Evolutionary conservation across 2,797 vertebrate species (phyloP), one percentile per base, ranked within the genome.

Genomic region (Emydoidea blandingii): DNA sequence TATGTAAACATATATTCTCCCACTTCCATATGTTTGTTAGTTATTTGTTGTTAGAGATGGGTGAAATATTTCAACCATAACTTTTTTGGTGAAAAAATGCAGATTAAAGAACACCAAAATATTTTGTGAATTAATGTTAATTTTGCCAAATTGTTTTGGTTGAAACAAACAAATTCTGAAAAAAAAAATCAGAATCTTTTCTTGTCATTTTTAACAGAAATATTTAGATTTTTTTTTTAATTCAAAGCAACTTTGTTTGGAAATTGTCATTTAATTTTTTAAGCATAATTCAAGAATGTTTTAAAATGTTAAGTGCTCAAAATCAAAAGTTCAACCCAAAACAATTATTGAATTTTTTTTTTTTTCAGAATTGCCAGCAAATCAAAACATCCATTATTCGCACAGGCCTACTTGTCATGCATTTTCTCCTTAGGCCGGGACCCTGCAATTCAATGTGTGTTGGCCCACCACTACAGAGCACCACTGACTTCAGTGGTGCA

Each of bases 391-490:
- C 62, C 34, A 19, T 65, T 34, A 18, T 65, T 19, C 8, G 4
- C 18, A 19, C 12, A 21, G 50, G 29, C 47, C 50, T 86, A 34
- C 2, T 4, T 85, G 21, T 3, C 2, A 3, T 2, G 5, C 34
- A 12, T 65, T 12, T 2, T 9, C 52, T 1, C 4, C 5, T 4
- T 72, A 56, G 79, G 44, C 34, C 34, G 6, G 14, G 52, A 1
- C 52, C 62, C n/a, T 88, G 56, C n/a, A 53, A 3, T 12, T 85
- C 23, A 12, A 80, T n/a, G 3, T 25, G 18, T 3, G 54, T 31
- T 47, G 1, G 10, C 8, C 18, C 65, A 37, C 65, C n/a, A 68
- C 37, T 23, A 72, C 10, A 41, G 18, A 72, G 21, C 21, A 72
- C 19, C 10, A 72, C 10, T 16, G 74, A 47, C 15, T 78, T 47